A percentile compares a stretch with the other conserved stretches of the same genome.
phyloP scores from a whole-genome alignment of 1,140 invertebrate species.

The Penaeus vannamei region DNA sequence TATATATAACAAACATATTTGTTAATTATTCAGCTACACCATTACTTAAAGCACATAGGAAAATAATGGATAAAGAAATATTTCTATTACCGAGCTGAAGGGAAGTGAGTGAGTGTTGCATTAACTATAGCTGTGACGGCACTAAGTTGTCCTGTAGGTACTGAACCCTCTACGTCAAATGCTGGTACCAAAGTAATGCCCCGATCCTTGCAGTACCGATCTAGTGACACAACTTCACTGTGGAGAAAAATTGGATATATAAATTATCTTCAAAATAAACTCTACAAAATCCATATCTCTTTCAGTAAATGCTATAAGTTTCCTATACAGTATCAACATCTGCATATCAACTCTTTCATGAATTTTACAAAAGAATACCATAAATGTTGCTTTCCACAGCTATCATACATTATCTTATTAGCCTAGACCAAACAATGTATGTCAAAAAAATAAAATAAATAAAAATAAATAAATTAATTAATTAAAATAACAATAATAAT shows the following conservation, averaged over 20 bases:
- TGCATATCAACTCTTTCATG: too few relatives aligned
- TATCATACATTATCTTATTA: too few relatives aligned
- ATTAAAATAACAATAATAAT: neutral
- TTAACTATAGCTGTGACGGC: slow-evolving; percentile 74
- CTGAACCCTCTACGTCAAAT: slow-evolving; percentile 76
- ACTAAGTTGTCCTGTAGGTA: slow-evolving; percentile 68
- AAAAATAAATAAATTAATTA: neutral
- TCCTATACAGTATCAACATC: too few relatives aligned
- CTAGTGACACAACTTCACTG: slow-evolving; percentile 78
- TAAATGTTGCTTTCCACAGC: too few relatives aligned
- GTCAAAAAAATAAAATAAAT: neutral
- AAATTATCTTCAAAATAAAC: too few relatives aligned
- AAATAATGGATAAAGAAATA: slow-evolving; percentile 65
- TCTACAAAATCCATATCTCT: too few relatives aligned
- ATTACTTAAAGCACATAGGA: neutral
- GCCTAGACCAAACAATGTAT: neutral
- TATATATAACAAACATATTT: too few relatives aligned
- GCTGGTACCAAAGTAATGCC: slow-evolving; percentile 77
- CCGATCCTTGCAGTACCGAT: slow-evolving; percentile 77
- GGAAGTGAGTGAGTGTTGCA: slow-evolving; percentile 75
- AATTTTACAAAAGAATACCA: too few relatives aligned
- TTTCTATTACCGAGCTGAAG: slow-evolving; percentile 72
- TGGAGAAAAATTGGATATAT: slow-evolving; percentile 8
- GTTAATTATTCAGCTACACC: too few relatives aligned
- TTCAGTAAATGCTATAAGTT: too few relatives aligned